Percentiles rank a stretch among this genome's conserved stretches.
Conservation (phyloP, 2,113 vertebrate species). For the Stomatorhinus ivindoensis region DNA sequence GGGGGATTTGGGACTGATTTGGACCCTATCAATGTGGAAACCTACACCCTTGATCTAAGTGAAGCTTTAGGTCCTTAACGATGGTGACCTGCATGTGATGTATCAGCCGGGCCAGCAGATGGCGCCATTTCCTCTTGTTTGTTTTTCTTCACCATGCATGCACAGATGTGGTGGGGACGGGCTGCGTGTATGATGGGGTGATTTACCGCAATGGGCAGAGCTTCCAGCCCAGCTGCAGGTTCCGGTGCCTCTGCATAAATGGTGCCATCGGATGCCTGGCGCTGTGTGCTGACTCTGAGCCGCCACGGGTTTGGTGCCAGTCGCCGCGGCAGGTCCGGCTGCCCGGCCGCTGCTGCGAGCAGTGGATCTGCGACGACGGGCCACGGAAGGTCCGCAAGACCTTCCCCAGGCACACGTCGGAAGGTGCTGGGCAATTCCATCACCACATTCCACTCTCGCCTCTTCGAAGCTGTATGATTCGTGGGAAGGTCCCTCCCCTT, state of each 20-base stretch:
- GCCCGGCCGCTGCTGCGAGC: conserved; percentile 79
- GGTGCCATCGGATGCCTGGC: conserved; percentile 84
- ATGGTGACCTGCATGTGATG: neutral
- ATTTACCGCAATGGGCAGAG: conserved; percentile 84
- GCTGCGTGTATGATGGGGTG: conserved; percentile 83
- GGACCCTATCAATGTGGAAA: neutral
- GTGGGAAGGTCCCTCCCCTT: neutral
- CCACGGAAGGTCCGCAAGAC: conserved; percentile 72
- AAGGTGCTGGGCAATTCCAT: conserved; percentile 44
- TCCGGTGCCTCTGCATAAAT: conserved; percentile 87
- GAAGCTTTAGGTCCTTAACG: neutral
- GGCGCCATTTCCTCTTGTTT: conserved; percentile 10
- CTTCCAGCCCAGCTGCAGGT: conserved; percentile 93
- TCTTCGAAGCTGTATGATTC: neutral
- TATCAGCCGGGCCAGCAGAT: neutral
- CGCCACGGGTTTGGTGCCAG: conserved; percentile 88
- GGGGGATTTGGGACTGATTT: neutral
- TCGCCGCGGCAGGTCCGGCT: conserved; percentile 72
- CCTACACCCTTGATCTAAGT: neutral
- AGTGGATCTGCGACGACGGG: conserved; percentile 87
- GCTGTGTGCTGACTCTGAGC: conserved; percentile 72
- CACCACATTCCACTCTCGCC: neutral
- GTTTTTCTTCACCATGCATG: conserved; percentile 27
- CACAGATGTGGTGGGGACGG: conserved; percentile 81
- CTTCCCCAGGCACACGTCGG: conserved; percentile 65